Evolutionary conservation across 2,113 vertebrate genomes (phyloP).

Genomic region (Oxyruncus cristatus): DNA sequence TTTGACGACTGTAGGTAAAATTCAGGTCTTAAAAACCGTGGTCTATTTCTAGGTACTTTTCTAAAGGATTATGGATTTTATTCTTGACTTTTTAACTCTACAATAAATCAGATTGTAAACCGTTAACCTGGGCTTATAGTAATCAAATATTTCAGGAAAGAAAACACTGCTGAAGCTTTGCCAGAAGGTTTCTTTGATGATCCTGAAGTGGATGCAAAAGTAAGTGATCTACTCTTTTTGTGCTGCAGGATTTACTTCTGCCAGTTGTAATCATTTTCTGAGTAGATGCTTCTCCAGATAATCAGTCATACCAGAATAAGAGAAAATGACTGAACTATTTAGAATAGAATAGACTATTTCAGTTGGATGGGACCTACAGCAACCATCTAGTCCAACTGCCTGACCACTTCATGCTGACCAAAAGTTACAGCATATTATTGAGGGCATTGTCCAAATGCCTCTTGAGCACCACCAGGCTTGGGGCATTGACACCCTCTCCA

Average conservation of each 20-base stretch:
- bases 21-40: neutral
- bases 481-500: neutral
- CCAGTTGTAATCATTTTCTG: neutral
- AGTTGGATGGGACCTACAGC: neutral
- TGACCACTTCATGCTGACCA: neutral
- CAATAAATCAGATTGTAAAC: neutral
- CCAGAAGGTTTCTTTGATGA: slow-evolving; percentile 98
- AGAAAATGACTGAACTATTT: neutral
- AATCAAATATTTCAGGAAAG: slow-evolving; percentile 71
- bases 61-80: neutral
- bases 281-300: neutral
- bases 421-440: neutral
- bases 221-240: neutral
- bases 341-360: neutral
- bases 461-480: neutral
- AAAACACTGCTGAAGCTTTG: slow-evolving; percentile 87
- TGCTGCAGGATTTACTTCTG: neutral
- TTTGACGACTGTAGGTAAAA: neutral
- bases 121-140: neutral
- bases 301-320: neutral
- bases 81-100: neutral
- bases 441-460: neutral
- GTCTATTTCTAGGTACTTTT: neutral
- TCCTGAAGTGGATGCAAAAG: slow-evolving; percentile 90
- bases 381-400: neutral